phyloP scores from a whole-genome alignment of 23 tunicate species.

The Botrylloides violaceus region DNA sequence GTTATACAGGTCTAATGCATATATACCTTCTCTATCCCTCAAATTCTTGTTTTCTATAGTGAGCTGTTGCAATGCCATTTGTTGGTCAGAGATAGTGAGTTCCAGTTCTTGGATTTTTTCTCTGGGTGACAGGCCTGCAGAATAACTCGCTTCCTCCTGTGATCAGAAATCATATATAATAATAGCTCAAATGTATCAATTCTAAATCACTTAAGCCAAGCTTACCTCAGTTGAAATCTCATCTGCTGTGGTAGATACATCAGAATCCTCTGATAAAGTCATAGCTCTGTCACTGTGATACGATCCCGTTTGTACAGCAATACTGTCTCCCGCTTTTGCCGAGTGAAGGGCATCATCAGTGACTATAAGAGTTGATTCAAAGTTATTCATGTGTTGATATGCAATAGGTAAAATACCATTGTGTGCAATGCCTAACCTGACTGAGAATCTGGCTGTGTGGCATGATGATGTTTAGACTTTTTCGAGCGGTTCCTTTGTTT shows the following conservation, averaged over 20 bases:
- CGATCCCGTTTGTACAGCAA: constrained; percentile 83
- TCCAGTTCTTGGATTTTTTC: constrained; percentile 83
- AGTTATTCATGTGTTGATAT: no score
- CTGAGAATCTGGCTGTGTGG: neutral
- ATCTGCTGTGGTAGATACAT: constrained; percentile 73
- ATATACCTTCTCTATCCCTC: constrained; percentile 26
- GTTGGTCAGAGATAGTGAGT: constrained; percentile 82
- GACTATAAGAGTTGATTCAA: neutral
- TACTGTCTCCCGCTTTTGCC: constrained; percentile 71
- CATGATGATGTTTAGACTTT: neutral
- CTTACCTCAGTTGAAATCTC: constrained; percentile 83
- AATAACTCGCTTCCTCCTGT: constrained; percentile 65
- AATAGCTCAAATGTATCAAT: neutral
- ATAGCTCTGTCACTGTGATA: constrained; percentile 34
- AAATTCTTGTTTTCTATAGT: constrained; percentile 68
- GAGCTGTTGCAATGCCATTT: constrained; percentile 65
- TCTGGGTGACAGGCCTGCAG: constrained; percentile 39
- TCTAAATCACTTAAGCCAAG: neutral
- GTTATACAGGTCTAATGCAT: no score
- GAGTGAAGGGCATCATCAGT: constrained; percentile 22
- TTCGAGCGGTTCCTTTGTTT: constrained; percentile 7
- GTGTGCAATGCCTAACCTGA: constrained; percentile 4
- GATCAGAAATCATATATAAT: neutral
- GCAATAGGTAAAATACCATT: no score
- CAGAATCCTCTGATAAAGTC: constrained; percentile 67